phyloP scores from a whole-genome alignment of 2,888 invertebrate genomes.

The Harpagoxenus sublaevis region DNA sequence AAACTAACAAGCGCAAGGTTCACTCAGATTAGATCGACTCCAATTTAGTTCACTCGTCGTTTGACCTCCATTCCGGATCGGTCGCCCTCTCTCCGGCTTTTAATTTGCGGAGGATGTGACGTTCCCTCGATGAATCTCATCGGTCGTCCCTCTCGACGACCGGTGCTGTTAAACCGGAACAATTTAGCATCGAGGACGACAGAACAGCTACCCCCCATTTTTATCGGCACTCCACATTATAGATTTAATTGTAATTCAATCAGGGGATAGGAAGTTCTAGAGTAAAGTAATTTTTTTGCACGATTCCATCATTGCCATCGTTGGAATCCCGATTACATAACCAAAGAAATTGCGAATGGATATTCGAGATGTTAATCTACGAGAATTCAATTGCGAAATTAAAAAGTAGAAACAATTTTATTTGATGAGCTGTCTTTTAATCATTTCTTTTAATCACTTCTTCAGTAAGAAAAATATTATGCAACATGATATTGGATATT shows the following conservation, averaged over 20 bases:
- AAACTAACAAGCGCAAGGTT: constrained; percentile 70
- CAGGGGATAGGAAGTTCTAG: neutral
- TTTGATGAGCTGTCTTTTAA: neutral
- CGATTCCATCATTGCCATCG: neutral
- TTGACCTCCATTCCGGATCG: constrained; percentile 75
- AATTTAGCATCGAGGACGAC: constrained; percentile 70
- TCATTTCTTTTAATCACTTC: neutral
- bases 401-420: neutral
- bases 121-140: constrained; percentile 63
- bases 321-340: constrained; percentile 6
- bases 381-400: neutral
- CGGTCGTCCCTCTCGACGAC: constrained; percentile 56
- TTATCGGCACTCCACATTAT: constrained; percentile 42
- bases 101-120: constrained; percentile 79
- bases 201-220: constrained; percentile 49
- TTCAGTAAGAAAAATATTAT: neutral
- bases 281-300: neutral
- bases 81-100: constrained; percentile 67
- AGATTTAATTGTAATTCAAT: constrained; percentile 42
- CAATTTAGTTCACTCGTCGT: constrained; percentile 70
- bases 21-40: constrained; percentile 72
- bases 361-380: constrained; percentile 12
- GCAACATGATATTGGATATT: neutral
- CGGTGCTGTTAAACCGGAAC: constrained; percentile 70
- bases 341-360: neutral